Base-by-base conservation (phyloP, 2,113 vertebrate genomes). In the Labrus mixtus region DNA sequence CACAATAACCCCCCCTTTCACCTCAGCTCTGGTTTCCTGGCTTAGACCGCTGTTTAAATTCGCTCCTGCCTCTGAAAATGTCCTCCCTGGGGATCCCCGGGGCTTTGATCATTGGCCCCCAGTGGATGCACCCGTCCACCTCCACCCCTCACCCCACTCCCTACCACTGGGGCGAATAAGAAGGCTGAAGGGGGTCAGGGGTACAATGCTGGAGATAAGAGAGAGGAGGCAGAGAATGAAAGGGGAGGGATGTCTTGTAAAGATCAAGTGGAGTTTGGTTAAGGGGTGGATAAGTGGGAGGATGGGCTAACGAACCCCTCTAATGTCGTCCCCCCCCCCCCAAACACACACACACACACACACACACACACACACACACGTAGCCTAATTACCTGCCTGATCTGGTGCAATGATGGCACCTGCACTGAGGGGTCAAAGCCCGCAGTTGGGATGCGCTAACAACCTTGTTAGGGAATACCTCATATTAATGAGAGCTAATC, bases 371-470 rank as follows among this genome's bases (percentile, higher is more conserved):
- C 48, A 12, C 77, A 66, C 65, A 85, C 84, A 85, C 82, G 77
- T 69, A 76, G 59, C 41, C 87, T 85, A 92, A 93, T 93, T 91
- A 92, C 85, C 86, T 89, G 78, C 73, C 76, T 90, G 82, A 86
- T 82, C 65, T 41, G 59, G 69, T 68, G 84, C 84, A 83, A 67
- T 46, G 84, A 65, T 62, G 64, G 83, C 84, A 90, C 89, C 87
- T 88, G 87, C 80, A 77, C 69, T 33, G 68, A 78, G 69, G 65
- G 70, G 69, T 68, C 77, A 68, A 73, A 75, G 78, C 61, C 25
- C 5, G 8, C 53, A 10, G 68, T 46, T 23, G 59, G 70, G 81
- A 83, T 48, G 86, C 43, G 64, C 77, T 72, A 87, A 84, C 82
- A 83, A 81, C 86, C 90, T 87, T 89, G 81, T 89, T 90, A 89